Base-by-base conservation (phyloP, 2,797 vertebrate species). In the Onychomys leucogaster region DNA sequence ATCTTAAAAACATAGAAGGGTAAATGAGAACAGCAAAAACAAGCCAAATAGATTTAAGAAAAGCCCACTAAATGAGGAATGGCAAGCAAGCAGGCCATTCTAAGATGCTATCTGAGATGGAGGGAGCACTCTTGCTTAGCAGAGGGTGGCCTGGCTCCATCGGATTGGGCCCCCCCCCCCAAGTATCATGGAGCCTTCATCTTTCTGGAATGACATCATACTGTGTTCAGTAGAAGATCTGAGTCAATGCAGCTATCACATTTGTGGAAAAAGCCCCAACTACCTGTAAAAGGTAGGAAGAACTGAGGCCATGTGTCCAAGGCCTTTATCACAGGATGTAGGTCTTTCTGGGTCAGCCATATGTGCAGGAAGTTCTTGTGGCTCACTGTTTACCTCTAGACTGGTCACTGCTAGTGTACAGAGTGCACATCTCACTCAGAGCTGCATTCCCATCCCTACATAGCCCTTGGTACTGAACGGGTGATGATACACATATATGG, bases 311-410 rank as follows among this genome's bases (percentile, higher is more conserved):
- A 5, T 55, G 67, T 16, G 19, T 21, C 29, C 11, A 4, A 25
- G 12, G 14, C 32, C 63, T 65, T 34, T 10, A 14, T 16, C 11
- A 12, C 27, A 7, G 37, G 27, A 23, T 0, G 29, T 21, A 25
- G 27, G 43, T 29, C n/a, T 23, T 3, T 5, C n/a, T 2, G 6
- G 37, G 1, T 3, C 10, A 3, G 82, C n/a, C 37, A 16, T 17
- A 11, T 29, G 0, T 52, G 1, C 0, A 6, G 80, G 1, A 2
- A 63, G 8, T 1, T 14, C 73, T 69, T 25, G 16, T 1, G 3
- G 67, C 67, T 3, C 32, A n/a, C 71, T 8, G 52, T 49, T 71
- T 49, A 63, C 21, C 16, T 43, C 81, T 12, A 6, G 46, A 21
- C 6, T 1, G 10, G 82, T 34, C 10, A 73, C 29, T 3, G 8